A percentile compares a stretch with the other conserved stretches of the same genome.
phyloP scores from a whole-genome alignment of 2,797 vertebrate genomes.

The Cygnus olor region DNA sequence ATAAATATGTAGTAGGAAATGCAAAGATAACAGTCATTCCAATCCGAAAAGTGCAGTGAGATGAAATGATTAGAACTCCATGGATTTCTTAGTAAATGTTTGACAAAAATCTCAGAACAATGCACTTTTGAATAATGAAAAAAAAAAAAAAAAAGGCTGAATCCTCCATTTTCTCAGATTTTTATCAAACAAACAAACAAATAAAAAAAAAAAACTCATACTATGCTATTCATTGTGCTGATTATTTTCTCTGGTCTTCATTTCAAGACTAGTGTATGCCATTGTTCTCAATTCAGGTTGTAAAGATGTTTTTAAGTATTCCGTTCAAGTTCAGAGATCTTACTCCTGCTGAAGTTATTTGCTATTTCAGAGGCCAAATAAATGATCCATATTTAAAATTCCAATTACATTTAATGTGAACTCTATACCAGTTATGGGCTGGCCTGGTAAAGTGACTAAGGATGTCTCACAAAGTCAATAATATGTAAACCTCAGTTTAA shows the following conservation, averaged over 20 bases:
- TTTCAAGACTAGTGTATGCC: background rate
- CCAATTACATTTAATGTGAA: background rate
- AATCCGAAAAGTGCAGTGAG: background rate
- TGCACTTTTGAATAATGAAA: background rate
- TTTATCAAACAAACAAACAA: background rate
- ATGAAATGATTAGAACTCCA: background rate
- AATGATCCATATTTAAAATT: background rate
- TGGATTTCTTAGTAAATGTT: background rate
- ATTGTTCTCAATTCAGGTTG: background rate
- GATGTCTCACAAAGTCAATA: background rate
- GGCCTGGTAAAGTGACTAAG: background rate
- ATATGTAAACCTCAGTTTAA: background rate
- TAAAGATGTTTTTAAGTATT: background rate
- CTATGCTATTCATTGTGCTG: background rate
- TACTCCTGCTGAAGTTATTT: background rate
- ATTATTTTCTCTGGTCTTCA: background rate
- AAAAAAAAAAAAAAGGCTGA: background rate
- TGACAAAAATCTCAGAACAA: background rate
- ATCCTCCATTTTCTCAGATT: background rate
- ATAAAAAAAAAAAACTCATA: background rate
- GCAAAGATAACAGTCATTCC: background rate
- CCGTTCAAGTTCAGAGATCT: background rate
- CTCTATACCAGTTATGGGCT: background rate
- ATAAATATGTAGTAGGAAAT: background rate
- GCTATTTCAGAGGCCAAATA: background rate